Conservation (phyloP, 2,113 vertebrate species). For the Choloepus hoffmanni region DNA sequence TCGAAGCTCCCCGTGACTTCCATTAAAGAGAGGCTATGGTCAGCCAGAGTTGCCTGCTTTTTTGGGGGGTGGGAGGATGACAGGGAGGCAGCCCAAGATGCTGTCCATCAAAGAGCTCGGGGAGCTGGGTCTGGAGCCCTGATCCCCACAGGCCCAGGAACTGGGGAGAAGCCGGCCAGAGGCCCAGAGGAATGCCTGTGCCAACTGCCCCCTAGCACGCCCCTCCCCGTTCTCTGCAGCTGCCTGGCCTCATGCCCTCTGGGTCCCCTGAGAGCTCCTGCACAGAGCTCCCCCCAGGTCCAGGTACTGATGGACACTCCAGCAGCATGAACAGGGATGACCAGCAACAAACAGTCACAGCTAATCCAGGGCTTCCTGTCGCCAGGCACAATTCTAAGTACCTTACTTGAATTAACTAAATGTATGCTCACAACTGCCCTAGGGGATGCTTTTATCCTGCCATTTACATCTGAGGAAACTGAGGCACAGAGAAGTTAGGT, state of each 20-base stretch:
- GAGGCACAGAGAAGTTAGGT: neutral
- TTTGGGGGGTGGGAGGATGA: neutral
- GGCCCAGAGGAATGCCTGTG: neutral
- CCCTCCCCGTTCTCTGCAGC: neutral
- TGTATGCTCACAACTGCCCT: neutral
- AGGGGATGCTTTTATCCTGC: neutral
- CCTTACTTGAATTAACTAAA: neutral
- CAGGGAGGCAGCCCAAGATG: neutral
- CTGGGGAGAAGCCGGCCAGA: neutral
- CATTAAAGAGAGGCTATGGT: conserved; percentile 65
- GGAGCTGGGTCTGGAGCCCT: too few species aligned
- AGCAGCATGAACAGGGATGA: neutral
- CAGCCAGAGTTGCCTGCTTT: neutral
- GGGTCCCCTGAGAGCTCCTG: neutral
- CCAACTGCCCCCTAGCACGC: neutral
- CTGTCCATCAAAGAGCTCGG: neutral
- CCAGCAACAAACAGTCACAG: neutral
- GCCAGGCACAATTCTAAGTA: neutral
- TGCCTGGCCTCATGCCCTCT: neutral
- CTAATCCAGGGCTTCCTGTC: neutral
- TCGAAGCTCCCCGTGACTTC: neutral
- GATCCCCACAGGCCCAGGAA: neutral
- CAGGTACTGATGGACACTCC: neutral
- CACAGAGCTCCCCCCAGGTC: neutral
- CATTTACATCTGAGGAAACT: neutral